These are phyloP conservation scores for Poeciliopsis prolifica DNA, from an alignment of 2,113 vertebrate species.

Conservation along the genomic window DNA sequence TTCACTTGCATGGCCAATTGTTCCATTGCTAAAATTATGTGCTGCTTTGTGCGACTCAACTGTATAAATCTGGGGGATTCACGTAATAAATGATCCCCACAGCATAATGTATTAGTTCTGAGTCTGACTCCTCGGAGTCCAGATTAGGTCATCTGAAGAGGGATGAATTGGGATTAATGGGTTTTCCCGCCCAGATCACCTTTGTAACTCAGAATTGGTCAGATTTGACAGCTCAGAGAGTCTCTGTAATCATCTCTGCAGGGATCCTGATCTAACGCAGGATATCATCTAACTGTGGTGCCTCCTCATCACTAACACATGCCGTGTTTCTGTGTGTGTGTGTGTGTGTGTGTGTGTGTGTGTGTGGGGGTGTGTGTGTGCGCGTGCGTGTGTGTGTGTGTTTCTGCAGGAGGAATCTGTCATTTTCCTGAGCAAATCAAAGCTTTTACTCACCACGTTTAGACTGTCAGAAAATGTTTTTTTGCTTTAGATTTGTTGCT, in stretches of 20 bases:
- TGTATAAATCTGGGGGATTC: no score
- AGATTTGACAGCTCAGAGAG: neutral
- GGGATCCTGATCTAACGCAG: neutral
- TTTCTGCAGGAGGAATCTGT: neutral
- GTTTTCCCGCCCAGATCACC: neutral
- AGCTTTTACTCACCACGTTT: neutral
- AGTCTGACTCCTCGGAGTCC: neutral
- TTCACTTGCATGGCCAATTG: no score
- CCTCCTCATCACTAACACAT: conserved; percentile 10
- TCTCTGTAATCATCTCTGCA: conserved; percentile 10
- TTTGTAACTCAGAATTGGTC: neutral
- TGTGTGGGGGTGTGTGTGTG: no score
- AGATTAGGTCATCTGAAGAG: neutral
- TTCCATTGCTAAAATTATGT: no score
- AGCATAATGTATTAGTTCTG: neutral
- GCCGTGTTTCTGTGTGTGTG: no score
- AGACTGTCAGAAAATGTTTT: neutral
- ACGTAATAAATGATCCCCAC: no score
- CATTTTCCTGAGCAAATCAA: neutral
- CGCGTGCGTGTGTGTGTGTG: no score
- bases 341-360: no score
- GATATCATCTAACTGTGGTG: neutral
- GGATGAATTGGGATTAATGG: neutral
- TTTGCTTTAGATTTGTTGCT: neutral
- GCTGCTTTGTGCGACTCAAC: no score